Conservation (phyloP, 2,113 vertebrate species). For the Pollachius pollachius region DNA sequence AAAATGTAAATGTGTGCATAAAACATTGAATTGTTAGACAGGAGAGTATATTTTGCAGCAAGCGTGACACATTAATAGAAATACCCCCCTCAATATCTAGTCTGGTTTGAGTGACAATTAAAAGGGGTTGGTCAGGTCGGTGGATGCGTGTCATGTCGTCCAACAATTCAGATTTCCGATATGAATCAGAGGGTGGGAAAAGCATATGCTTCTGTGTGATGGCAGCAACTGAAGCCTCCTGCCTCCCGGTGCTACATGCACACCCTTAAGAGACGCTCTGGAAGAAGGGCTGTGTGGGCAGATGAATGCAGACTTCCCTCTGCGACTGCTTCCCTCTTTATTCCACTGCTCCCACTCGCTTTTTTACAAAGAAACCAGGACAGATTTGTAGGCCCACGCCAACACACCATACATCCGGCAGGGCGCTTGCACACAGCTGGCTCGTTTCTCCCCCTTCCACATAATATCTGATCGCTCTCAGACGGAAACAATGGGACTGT, state of each 20-base stretch:
- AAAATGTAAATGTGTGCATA: too few species aligned
- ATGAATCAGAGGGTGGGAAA: too few species aligned
- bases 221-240: conserved; percentile 41
- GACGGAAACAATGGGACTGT: conserved; percentile 48
- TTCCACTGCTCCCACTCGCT: conserved; percentile 1
- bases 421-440: conserved; percentile 25
- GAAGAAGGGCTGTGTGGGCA: conserved; percentile 53
- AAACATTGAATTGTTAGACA: too few species aligned
- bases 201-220: too few species aligned
- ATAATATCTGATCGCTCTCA: conserved; percentile 44
- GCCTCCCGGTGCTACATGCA: conserved; percentile 34
- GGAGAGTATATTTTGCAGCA: too few species aligned
- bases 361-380: conserved; percentile 25
- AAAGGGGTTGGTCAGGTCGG: too few species aligned
- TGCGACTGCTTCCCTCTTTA: conserved; percentile 35
- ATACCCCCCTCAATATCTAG: too few species aligned
- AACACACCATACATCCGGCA: conserved; percentile 3
- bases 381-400: conserved; percentile 37
- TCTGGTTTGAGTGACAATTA: too few species aligned
- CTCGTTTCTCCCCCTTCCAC: conserved; percentile 39
- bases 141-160: too few species aligned
- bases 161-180: too few species aligned
- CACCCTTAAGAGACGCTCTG: conserved; percentile 28
- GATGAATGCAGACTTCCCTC: conserved; percentile 52
- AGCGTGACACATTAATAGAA: too few species aligned